Percentiles rank a stretch among this genome's conserved stretches.
Conservation (phyloP, 2,113 vertebrate species). For the Stomatorhinus ivindoensis region DNA sequence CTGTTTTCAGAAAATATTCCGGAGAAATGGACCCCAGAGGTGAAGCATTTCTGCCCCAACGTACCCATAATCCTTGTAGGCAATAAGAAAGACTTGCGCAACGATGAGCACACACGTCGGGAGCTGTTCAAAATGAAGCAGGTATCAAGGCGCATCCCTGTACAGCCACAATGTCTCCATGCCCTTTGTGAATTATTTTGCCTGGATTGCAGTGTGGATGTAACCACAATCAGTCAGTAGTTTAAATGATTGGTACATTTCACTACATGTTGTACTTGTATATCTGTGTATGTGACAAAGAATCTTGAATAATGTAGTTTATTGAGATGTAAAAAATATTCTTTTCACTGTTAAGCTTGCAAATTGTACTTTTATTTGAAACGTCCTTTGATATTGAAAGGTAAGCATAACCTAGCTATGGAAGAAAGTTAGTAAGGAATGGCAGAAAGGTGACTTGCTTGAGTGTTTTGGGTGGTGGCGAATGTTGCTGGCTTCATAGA, state of each 20-base stretch:
- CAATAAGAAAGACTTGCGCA: constrained; percentile 97
- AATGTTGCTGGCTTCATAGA: background rate
- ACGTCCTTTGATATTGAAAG: background rate
- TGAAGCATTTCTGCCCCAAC: constrained; percentile 98
- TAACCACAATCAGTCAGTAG: background rate
- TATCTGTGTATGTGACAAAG: no score
- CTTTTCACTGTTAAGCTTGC: background rate
- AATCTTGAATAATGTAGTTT: background rate
- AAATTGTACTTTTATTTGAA: background rate
- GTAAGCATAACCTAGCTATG: background rate
- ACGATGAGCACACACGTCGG: constrained; percentile 92
- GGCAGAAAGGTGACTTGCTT: background rate
- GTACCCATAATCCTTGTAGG: constrained; percentile 98
- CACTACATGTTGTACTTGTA: no score
- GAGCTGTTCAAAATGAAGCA: constrained; percentile 99
- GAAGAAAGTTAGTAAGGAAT: background rate
- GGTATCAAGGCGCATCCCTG: constrained; percentile 47
- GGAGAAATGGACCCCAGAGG: constrained; percentile 97
- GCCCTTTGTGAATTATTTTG: background rate
- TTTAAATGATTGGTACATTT: background rate
- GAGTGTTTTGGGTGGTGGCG: background rate
- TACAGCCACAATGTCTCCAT: background rate
- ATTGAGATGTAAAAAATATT: background rate
- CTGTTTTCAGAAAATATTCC: constrained; percentile 86
- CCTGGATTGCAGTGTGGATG: background rate